Evolutionary conservation across 2,888 invertebrate genomes (phyloP).

Genomic region (Ormyrus thymus): DNA sequence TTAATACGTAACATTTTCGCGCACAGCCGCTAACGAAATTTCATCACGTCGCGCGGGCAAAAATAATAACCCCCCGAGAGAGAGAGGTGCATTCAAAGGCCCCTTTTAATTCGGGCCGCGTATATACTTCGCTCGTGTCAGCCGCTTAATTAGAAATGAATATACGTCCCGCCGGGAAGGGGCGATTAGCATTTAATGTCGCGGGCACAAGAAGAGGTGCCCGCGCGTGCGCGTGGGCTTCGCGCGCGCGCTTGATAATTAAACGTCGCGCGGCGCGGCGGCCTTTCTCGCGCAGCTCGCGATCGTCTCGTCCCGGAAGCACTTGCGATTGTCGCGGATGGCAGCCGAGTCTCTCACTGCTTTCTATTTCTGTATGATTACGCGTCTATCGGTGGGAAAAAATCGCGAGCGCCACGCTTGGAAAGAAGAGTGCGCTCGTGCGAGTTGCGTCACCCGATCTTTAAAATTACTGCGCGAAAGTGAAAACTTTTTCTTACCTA

Average conservation of each 20-base stretch:
- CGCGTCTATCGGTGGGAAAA: no score
- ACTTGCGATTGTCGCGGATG: no score
- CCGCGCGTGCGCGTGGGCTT: neutral
- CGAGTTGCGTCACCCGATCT: no score
- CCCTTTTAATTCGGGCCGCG: conserved; percentile 20
- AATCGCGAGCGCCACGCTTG: no score
- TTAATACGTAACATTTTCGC: conserved; percentile 25
- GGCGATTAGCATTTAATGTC: conserved; percentile 37
- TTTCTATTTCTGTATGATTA: no score
- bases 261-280: conserved; percentile 6
- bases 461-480: no score
- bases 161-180: neutral
- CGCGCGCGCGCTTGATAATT: conserved; percentile 3
- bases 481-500: no score
- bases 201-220: neutral
- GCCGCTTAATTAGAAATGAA: conserved; percentile 44
- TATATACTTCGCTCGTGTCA: conserved; percentile 21
- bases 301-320: no score
- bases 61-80: conserved; percentile 21
- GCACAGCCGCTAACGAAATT: conserved; percentile 17
- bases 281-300: neutral
- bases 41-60: conserved; percentile 14
- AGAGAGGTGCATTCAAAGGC: conserved; percentile 19
- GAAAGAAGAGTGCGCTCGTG: no score
- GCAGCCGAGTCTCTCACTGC: no score